A percentile compares a stretch with the other conserved stretches of the same genome.
Conservation (phyloP, 1,140 invertebrate species). For the Rhagoletis zephyria region DNA sequence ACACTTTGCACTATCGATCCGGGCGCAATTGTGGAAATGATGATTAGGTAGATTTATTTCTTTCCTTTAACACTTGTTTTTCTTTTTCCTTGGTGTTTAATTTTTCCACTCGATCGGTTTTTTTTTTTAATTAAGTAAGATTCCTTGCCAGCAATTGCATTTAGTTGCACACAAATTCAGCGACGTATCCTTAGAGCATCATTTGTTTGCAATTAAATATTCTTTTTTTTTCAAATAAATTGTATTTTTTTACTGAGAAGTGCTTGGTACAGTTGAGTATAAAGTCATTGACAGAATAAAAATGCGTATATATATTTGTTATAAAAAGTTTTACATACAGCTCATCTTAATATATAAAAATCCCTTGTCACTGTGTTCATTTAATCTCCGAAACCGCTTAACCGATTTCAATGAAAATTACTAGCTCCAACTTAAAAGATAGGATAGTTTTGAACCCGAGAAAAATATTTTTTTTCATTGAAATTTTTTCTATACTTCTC, state of each 20-base stretch:
- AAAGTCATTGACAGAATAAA: too few relatives aligned
- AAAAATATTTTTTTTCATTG: too few relatives aligned
- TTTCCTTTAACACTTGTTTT: background rate
- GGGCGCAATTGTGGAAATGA: background rate
- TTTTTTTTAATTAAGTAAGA: background rate
- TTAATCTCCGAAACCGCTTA: too few relatives aligned
- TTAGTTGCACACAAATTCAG: background rate
- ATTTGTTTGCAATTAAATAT: background rate
- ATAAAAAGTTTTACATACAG: too few relatives aligned
- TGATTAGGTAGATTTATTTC: constrained; percentile 46
- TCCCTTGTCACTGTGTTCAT: too few relatives aligned
- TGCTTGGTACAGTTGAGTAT: background rate
- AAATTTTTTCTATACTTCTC: too few relatives aligned
- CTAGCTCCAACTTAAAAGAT: too few relatives aligned
- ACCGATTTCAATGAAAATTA: too few relatives aligned
- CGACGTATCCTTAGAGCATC: background rate
- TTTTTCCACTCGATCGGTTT: constrained; percentile 33
- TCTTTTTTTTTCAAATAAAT: background rate
- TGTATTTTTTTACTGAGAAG: background rate
- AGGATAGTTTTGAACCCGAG: too few relatives aligned
- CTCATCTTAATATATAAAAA: too few relatives aligned
- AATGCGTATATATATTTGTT: too few relatives aligned
- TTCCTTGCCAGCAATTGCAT: background rate
- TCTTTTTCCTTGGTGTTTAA: constrained; percentile 16
- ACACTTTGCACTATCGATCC: background rate